These are phyloP conservation scores for Blennius ocellaris DNA, from an alignment of 2,113 vertebrate genomes.

Conservation along the genomic window DNA sequence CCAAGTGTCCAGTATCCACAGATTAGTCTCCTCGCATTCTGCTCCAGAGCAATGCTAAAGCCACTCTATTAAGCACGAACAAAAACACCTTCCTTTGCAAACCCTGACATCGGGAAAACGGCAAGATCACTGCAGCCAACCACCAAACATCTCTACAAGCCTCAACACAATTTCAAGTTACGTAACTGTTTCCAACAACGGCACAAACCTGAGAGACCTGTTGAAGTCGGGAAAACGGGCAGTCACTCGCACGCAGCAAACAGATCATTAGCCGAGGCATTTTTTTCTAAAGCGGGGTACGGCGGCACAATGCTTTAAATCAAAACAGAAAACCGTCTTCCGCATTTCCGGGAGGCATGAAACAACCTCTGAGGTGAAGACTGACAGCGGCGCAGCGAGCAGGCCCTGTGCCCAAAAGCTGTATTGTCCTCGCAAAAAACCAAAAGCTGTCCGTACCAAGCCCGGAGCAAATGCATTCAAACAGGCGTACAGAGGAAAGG, in stretches of 20 bases:
- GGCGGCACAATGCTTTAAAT: conserved; percentile 26
- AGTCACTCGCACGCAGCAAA: conserved; percentile 62
- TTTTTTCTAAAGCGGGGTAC: conserved; percentile 47
- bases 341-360: conserved; percentile 64
- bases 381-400: conserved; percentile 3
- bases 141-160: conserved; percentile 21
- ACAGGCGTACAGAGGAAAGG: conserved; percentile 76
- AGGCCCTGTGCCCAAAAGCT: conserved; percentile 20
- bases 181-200: conserved; percentile 32
- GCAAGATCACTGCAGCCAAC: background rate
- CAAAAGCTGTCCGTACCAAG: conserved; percentile 44
- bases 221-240: conserved; percentile 55
- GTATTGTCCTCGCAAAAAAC: conserved; percentile 62
- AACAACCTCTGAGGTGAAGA: conserved; percentile 24
- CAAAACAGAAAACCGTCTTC: conserved; percentile 33
- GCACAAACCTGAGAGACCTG: conserved; percentile 66
- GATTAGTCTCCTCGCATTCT: conserved; percentile 27
- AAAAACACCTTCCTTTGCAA: conserved; percentile 28
- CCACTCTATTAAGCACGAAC: conserved; percentile 1
- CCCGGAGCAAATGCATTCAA: conserved; percentile 65
- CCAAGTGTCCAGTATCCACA: background rate
- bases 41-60: background rate
- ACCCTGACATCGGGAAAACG: background rate
- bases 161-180: conserved; percentile 18
- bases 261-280: conserved; percentile 60